Base-by-base conservation (phyloP, 2,797 vertebrate genomes). In the Ispidina picta region DNA sequence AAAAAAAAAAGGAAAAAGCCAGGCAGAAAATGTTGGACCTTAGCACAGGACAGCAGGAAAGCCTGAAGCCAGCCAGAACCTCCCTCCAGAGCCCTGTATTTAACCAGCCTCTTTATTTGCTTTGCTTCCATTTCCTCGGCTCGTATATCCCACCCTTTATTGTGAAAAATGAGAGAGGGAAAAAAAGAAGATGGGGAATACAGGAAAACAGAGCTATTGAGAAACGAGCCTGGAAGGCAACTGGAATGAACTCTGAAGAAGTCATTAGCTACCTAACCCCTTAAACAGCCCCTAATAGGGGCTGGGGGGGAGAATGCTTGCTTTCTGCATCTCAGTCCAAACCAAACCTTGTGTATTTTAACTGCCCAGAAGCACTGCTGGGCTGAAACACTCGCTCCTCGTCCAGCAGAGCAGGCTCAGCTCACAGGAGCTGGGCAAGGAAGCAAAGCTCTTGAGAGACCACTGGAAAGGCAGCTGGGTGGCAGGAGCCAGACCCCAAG, bases 31-130 rank as follows among this genome's bases (percentile, higher is more conserved):
- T 0, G 15, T 17, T 6, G 16, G 49, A 60, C 5, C 39, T 35
- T 3, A 9, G 54, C 3, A 18, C 31, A 69, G 84, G 65, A 51
- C 12, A 74, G 72, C 72, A 62, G 66, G 16, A 59, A 52, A 82
- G 60, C 33, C 78, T 33, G 72, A 28, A 62, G 56, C 35, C 63
- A 69, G 69, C 16, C 74, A 78, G 70, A 63, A 44, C 54, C 16
- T 80, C n/a, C 25, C 72, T 68, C 79, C 43, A 28, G 85, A 87
- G 85, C 72, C 66, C 66, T 60, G 37, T 10, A 2, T 71, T 94
- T 85, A 83, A 83, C 51, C 74, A 91, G 51, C 13, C 52, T 37
- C 76, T 69, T n/a, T 71, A 52, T 90, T 83, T 83, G 70, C 58
- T 89, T 83, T 89, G 56, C 81, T 87, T 73, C 79, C 85, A 65